phyloP scores from a whole-genome alignment of 2,113 vertebrate species.

The Syrrhaptes paradoxus region DNA sequence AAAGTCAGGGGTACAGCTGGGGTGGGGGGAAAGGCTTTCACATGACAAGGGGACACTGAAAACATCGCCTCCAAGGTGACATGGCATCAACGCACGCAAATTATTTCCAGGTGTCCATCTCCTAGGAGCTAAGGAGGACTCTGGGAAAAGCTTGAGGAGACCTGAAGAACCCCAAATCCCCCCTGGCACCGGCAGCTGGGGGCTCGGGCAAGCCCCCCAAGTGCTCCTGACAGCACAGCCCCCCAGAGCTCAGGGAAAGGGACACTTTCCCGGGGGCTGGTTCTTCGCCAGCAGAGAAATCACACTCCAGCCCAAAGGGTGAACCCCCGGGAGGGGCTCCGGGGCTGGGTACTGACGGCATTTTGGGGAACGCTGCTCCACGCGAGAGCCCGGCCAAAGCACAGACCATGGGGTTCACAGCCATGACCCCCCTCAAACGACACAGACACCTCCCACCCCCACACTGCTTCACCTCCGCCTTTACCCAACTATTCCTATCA shows the following conservation, averaged over 20 bases:
- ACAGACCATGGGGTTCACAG: rapidly evolving
- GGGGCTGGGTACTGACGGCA: rapidly evolving
- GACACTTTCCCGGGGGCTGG: not conserved
- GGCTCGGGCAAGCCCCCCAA: too few relatives aligned
- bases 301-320: rapidly evolving
- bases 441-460: rapidly evolving
- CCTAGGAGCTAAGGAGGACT: not conserved
- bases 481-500: rapidly evolving
- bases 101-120: not conserved
- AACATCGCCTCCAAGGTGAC: not conserved
- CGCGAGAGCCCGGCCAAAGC: rapidly evolving
- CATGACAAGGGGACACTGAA: not conserved
- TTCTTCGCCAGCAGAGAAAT: not conserved
- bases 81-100: rapidly evolving
- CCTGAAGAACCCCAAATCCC: not conserved
- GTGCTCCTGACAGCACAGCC: rapidly evolving
- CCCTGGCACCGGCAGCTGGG: not conserved
- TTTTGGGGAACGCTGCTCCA: not conserved
- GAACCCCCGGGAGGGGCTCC: too few relatives aligned
- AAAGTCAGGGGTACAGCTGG: not conserved
- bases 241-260: not conserved
- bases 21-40: not conserved
- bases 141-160: not conserved
- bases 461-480: too few relatives aligned
- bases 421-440: rapidly evolving